phyloP scores from a whole-genome alignment of 2,113 vertebrate genomes.

The Laticauda laticaudata region DNA sequence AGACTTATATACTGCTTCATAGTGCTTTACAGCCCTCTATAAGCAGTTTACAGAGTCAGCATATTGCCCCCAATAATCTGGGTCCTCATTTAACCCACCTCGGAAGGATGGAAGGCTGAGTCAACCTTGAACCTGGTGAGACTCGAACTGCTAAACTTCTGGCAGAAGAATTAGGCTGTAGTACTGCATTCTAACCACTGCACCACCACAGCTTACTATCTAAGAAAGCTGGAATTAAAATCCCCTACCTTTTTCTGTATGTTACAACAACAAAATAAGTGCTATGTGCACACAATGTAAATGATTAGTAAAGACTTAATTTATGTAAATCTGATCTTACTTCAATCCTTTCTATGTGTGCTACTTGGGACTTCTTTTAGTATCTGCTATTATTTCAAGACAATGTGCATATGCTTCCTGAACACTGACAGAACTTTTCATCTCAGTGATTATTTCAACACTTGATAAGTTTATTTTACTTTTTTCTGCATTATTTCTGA shows the following conservation, averaged over 20 bases:
- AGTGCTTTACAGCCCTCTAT: too few relatives aligned
- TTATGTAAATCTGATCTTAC: neutral
- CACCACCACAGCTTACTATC: neutral
- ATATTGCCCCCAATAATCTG: too few relatives aligned
- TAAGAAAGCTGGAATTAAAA: slow-evolving; percentile 22
- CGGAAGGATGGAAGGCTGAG: too few relatives aligned
- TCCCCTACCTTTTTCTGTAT: slow-evolving; percentile 20
- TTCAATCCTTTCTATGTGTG: neutral
- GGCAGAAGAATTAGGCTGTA: too few relatives aligned
- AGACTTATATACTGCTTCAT: too few relatives aligned
- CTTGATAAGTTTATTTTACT: neutral
- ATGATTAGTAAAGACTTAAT: neutral
- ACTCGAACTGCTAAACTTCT: too few relatives aligned
- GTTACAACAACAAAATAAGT: slow-evolving; percentile 22
- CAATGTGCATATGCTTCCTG: neutral
- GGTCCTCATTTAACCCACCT: too few relatives aligned
- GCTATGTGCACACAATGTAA: slow-evolving; percentile 12
- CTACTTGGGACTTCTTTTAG: neutral
- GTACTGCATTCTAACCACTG: too few relatives aligned
- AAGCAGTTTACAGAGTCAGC: too few relatives aligned
- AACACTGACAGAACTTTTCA: neutral
- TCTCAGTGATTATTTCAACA: fast-evolving
- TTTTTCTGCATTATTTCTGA: neutral
- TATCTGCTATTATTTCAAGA: neutral
- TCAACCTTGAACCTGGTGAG: too few relatives aligned